Conservation (phyloP, 2,113 vertebrate species). For the Pluvianellus socialis region DNA sequence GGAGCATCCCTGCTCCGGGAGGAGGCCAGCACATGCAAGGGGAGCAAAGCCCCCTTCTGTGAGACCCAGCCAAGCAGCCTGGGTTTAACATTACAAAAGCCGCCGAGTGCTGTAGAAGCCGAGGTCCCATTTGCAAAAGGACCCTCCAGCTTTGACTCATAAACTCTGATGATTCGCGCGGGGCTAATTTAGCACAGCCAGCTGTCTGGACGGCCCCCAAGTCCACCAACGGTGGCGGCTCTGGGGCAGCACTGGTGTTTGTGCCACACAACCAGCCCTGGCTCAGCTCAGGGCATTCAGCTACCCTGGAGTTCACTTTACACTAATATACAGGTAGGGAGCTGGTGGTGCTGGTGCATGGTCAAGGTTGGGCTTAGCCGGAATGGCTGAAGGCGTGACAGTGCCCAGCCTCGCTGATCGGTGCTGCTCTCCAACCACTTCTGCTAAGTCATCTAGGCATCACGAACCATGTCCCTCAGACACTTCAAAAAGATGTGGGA, state of each 20-base stretch:
- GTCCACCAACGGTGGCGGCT: fast-evolving
- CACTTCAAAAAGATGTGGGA: background rate
- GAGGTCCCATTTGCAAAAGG: background rate
- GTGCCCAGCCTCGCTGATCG: background rate
- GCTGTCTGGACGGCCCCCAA: background rate
- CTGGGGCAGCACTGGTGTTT: background rate
- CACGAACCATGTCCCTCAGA: fast-evolving
- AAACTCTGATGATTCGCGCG: background rate
- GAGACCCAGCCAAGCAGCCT: background rate
- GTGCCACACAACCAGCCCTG: background rate
- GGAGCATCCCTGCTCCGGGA: background rate
- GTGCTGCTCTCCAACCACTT: background rate
- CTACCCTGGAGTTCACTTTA: background rate
- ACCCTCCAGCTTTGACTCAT: background rate
- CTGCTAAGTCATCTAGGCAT: background rate
- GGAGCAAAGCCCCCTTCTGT: background rate
- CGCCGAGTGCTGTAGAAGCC: background rate
- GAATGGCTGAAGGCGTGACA: background rate
- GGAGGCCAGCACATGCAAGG: background rate
- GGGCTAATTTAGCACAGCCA: background rate
- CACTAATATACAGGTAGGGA: background rate
- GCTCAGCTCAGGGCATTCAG: background rate
- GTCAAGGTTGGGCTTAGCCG: background rate
- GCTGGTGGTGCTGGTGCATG: background rate
- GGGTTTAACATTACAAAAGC: background rate